A percentile compares a stretch with the other conserved stretches of the same genome.
Conservation (phyloP, 2,888 invertebrate species). For the Coelinius sp. region DNA sequence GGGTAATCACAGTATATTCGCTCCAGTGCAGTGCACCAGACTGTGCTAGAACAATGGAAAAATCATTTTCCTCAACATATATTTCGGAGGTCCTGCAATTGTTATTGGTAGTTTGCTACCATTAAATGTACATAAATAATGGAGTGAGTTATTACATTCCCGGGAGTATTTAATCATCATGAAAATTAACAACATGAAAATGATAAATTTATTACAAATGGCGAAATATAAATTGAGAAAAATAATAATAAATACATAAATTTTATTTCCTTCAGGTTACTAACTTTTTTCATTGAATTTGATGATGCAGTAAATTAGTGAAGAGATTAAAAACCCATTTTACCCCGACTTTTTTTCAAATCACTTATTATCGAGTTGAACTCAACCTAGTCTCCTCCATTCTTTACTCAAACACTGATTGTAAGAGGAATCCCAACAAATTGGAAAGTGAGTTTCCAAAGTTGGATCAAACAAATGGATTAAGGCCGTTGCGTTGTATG, state of each 20-base stretch:
- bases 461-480: conserved; percentile 22
- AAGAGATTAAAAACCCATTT: too few species aligned
- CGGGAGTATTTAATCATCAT: neutral
- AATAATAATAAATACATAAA: too few species aligned
- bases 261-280: too few species aligned
- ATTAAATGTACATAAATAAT: conserved; percentile 9
- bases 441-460: conserved; percentile 12
- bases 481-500: conserved; percentile 9
- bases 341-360: too few species aligned
- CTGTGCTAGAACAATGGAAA: conserved; percentile 9
- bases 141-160: neutral
- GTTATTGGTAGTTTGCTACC: conserved; percentile 8
- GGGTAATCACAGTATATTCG: neutral
- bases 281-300: too few species aligned
- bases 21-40: neutral
- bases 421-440: neutral
- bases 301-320: too few species aligned
- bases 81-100: neutral
- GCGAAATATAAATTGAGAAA: too few species aligned
- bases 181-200: neutral
- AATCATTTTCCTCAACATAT: conserved; percentile 9
- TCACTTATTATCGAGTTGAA: too few species aligned
- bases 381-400: too few species aligned
- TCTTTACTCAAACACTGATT: too few species aligned
- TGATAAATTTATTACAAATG: neutral